Conservation (phyloP, 2,888 invertebrate species). For the Arrhopalites spinosus region DNA sequence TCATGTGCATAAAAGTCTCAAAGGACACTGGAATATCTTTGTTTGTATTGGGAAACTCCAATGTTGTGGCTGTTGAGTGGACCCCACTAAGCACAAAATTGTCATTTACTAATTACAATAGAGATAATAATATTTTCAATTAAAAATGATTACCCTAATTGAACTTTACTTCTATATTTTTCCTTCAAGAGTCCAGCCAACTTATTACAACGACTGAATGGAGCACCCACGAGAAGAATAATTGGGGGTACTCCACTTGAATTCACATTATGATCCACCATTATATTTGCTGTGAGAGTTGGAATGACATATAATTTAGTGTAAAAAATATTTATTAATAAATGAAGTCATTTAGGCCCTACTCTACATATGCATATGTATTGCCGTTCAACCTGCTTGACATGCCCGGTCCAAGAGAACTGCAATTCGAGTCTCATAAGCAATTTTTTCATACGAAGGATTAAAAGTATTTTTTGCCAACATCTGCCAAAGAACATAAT, state of each 20-base stretch:
- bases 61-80: constrained; percentile 47
- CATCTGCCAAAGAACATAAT: too few relatives aligned
- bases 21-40: constrained; percentile 46
- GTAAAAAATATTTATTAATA: too few relatives aligned
- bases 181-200: constrained; percentile 40
- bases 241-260: constrained; percentile 32
- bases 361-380: too few relatives aligned
- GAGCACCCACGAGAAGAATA: constrained; percentile 41
- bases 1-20: constrained; percentile 43
- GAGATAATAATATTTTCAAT: too few relatives aligned
- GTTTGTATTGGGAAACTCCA: constrained; percentile 39
- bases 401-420: constrained; percentile 36
- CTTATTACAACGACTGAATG: constrained; percentile 35
- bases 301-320: too few relatives aligned
- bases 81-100: constrained; percentile 40
- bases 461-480: constrained; percentile 41
- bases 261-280: constrained; percentile 35
- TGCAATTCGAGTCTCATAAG: constrained; percentile 36
- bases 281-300: constrained; percentile 16
- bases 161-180: constrained; percentile 33
- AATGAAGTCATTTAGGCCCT: too few relatives aligned
- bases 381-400: too few relatives aligned
- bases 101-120: too few relatives aligned
- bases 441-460: constrained; percentile 37
- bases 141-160: constrained; percentile 38